phyloP scores from a whole-genome alignment of 2,797 vertebrate species.

The Enteromius paludinosus region DNA sequence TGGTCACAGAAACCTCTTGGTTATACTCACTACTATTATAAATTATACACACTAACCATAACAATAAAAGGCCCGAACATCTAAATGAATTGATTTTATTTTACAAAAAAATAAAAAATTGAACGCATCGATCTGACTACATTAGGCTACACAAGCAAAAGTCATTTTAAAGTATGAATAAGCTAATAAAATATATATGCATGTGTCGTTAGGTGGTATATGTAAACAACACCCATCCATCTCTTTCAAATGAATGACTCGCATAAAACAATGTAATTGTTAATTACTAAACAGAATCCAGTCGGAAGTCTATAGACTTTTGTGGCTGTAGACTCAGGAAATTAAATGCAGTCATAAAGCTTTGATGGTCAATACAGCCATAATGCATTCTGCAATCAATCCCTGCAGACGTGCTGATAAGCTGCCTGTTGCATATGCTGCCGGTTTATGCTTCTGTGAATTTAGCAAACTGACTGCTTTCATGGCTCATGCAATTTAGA shows the following conservation, averaged over 20 bases:
- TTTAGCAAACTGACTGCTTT: conserved; percentile 4
- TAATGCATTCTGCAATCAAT: neutral
- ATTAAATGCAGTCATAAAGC: conserved; percentile 48
- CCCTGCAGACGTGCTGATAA: neutral
- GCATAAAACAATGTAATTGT: neutral
- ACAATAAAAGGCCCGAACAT: neutral
- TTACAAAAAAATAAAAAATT: neutral
- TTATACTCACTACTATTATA: neutral
- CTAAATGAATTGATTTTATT: neutral
- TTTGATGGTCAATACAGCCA: conserved; percentile 3
- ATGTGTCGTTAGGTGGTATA: neutral
- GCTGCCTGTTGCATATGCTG: neutral
- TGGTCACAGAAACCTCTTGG: conserved; percentile 15
- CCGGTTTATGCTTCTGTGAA: neutral
- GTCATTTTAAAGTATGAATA: neutral
- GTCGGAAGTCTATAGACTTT: neutral
- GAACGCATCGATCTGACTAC: neutral
- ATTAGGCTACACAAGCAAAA: neutral
- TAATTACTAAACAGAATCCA: conserved; percentile 20
- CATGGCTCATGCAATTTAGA: neutral
- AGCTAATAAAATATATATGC: neutral
- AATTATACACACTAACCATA: neutral
- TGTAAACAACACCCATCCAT: neutral
- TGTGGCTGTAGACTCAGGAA: conserved; percentile 43
- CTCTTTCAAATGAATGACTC: neutral